phyloP scores from a whole-genome alignment of 1,140 invertebrate genomes.

The Potamilus streckersoni region DNA sequence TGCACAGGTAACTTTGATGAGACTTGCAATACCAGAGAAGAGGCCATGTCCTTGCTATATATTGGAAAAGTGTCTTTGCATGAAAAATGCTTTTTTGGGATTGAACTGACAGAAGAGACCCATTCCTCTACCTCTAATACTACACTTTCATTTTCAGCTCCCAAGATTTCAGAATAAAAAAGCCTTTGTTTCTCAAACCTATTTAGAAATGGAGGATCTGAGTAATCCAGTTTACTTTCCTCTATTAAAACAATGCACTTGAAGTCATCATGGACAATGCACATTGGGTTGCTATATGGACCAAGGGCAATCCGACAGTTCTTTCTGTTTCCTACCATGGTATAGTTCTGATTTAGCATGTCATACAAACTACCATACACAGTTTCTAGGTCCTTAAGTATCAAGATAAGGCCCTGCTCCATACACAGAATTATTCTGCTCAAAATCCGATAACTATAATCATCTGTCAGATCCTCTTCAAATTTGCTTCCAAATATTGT shows the following conservation, averaged over 20 bases:
- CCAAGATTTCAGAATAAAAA: slow-evolving; percentile 28
- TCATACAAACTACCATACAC: slow-evolving; percentile 51
- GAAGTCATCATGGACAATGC: slow-evolving; percentile 41
- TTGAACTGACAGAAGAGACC: neutral
- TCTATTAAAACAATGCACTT: slow-evolving; percentile 44
- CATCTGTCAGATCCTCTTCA: slow-evolving; percentile 40
- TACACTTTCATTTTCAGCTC: slow-evolving; percentile 7
- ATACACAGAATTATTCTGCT: slow-evolving; percentile 48
- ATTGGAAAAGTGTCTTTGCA: slow-evolving; percentile 8
- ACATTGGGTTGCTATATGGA: slow-evolving; percentile 45
- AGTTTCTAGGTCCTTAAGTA: slow-evolving; percentile 43
- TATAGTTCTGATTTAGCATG: slow-evolving; percentile 51
- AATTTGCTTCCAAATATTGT: slow-evolving; percentile 44
- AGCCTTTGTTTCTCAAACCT: slow-evolving; percentile 51
- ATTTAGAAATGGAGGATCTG: slow-evolving; percentile 45
- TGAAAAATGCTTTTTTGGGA: slow-evolving; percentile 1
- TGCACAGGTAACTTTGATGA: neutral
- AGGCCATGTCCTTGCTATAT: slow-evolving; percentile 11
- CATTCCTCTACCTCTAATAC: slow-evolving; percentile 20
- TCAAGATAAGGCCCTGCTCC: slow-evolving; percentile 41
- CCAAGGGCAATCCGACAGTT: slow-evolving; percentile 42
- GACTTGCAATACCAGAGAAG: neutral
- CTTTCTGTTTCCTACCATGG: slow-evolving; percentile 35
- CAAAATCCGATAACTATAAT: slow-evolving; percentile 41
- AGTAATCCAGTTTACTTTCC: slow-evolving; percentile 26